Evolutionary conservation across 2,113 vertebrate genomes (phyloP), one percentile per base, ranked within the genome.

Genomic region (Neopipo cinnamomea): DNA sequence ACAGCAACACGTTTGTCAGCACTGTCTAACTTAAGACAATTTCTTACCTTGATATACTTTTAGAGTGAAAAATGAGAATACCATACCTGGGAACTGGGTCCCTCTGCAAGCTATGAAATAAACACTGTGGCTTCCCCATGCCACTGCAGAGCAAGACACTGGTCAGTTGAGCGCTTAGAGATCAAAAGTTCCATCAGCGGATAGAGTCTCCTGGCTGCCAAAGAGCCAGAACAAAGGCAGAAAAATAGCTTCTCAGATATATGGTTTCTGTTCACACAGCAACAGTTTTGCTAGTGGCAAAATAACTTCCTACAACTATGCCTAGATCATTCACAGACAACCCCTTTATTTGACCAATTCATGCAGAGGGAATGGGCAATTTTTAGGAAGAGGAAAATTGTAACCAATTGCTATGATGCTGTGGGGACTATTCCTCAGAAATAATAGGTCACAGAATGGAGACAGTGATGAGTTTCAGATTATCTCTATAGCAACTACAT

Each of bases 371-470:
- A 82, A 87, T n/a, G 25, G 47, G 61, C 76, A 81, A 79, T 72
- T 88, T 95, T 84, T 79, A 68, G 47, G 61, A 78, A 73, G 16
- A 89, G 30, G 61, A 89, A 96, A 93, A 95, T 74, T 85, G 74
- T 61, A 90, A 91, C 53, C 78, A 79, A 63, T 63, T 88, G 61
- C 47, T 86, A 35, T 47, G 42, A 81, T 78, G 35, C 82, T 93
- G 72, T 47, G 30, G 58, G n/a, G 19, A 65, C 76, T 72, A n/a
- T 68, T 81, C 31, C 44, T 75, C 66, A 85, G 85, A 92, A 94
- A 85, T 89, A 89, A 88, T 17, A 89, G 85, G 62, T 72, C 66
- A 75, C 17, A 67, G 58, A 56, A 75, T 20, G 44, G 73, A 84
- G 68, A 73, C 27, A 80, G 42, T 15, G 23, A 82, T 56, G 41